These are phyloP conservation scores for Mastomys natalensis DNA, from an alignment of 2,113 vertebrate genomes.

Conservation along the genomic window DNA sequence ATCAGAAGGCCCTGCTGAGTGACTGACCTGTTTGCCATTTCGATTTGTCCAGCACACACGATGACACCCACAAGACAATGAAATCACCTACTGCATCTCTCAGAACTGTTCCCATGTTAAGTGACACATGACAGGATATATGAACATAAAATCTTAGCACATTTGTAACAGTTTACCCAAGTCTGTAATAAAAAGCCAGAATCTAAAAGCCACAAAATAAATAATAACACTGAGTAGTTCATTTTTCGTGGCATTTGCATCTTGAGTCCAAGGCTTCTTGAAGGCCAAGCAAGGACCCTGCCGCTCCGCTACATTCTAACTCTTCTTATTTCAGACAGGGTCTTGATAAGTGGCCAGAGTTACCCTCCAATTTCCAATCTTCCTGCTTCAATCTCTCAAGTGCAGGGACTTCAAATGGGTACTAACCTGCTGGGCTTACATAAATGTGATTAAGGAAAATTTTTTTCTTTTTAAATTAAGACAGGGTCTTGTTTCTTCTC, in stretches of 20 bases:
- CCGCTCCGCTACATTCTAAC: background rate
- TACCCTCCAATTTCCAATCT: background rate
- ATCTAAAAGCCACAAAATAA: background rate
- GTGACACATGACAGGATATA: background rate
- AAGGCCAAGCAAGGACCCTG: background rate
- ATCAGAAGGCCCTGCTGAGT: background rate
- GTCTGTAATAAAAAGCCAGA: background rate
- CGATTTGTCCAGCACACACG: background rate
- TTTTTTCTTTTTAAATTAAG: constrained; percentile 3
- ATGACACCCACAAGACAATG: background rate
- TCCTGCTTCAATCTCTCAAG: background rate
- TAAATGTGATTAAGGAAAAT: background rate
- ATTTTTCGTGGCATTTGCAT: background rate
- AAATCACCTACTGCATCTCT: background rate
- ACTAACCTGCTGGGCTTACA: background rate
- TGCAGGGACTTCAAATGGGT: background rate
- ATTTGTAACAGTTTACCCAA: background rate
- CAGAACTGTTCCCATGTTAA: background rate
- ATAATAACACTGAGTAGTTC: background rate
- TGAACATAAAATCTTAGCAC: background rate
- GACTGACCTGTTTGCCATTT: background rate
- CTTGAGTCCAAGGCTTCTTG: background rate
- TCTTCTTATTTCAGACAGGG: background rate
- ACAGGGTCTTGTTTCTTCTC: no score
- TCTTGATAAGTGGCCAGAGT: background rate